These are phyloP conservation scores for Gymnocheta viridis DNA, from an alignment of 2,888 invertebrate species.

Conservation along the genomic window DNA sequence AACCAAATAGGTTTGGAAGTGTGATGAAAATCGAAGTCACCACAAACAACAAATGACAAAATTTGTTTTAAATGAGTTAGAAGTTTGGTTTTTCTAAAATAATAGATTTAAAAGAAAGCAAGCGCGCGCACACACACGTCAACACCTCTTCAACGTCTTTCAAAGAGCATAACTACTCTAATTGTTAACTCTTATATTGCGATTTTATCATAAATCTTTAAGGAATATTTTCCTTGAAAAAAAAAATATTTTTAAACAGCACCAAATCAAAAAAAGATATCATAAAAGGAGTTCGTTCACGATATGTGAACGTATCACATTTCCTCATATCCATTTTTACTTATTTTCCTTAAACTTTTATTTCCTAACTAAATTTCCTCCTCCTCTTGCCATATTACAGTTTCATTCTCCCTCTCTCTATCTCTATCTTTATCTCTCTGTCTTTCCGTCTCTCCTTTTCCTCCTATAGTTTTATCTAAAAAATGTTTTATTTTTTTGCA, in stretches of 20 bases:
- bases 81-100: slow-evolving; percentile 16
- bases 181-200: slow-evolving; percentile 59
- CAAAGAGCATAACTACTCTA: slow-evolving; percentile 59
- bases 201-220: slow-evolving; percentile 66
- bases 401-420: background rate
- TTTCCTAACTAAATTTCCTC: slow-evolving; percentile 38
- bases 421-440: background rate
- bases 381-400: background rate
- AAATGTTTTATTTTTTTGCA: slow-evolving; percentile 66
- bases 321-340: background rate
- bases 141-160: slow-evolving; percentile 75
- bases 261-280: background rate
- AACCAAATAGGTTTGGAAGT: slow-evolving; percentile 28
- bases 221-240: slow-evolving; percentile 25
- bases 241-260: background rate
- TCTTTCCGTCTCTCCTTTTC: background rate
- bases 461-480: slow-evolving; percentile 6
- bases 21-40: slow-evolving; percentile 38
- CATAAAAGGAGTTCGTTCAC: background rate
- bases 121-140: slow-evolving; percentile 82
- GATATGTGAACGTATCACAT: slow-evolving; percentile 29
- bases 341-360: background rate
- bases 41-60: slow-evolving; percentile 58
- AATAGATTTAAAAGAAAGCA: slow-evolving; percentile 49
- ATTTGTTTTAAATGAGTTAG: slow-evolving; percentile 54